These are phyloP conservation scores for Ispidina picta DNA, from an alignment of 2,797 vertebrate genomes.

Conservation along the genomic window DNA sequence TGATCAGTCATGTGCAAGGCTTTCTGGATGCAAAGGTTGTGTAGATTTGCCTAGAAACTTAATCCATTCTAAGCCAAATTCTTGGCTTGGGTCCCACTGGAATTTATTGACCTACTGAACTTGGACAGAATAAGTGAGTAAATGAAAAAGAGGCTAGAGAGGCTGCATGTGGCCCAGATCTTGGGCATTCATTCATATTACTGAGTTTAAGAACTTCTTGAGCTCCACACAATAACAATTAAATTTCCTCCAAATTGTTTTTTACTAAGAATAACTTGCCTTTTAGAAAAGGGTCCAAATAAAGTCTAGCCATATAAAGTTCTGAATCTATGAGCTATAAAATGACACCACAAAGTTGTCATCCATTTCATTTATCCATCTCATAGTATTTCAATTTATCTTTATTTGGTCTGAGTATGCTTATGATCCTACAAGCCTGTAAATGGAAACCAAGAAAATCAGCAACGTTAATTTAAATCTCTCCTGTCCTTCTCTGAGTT, in stretches of 20 bases:
- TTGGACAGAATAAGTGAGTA: constrained; percentile 42
- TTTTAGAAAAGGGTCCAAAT: neutral
- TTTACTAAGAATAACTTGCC: neutral
- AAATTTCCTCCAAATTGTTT: neutral
- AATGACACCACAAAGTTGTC: neutral
- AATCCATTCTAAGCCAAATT: constrained; percentile 51
- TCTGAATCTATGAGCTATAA: neutral
- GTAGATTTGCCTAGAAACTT: constrained; percentile 45
- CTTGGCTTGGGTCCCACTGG: constrained; percentile 41
- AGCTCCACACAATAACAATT: neutral
- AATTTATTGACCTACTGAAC: constrained; percentile 62
- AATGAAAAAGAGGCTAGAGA: constrained; percentile 36
- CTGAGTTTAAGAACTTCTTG: neutral
- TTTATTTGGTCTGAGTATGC: neutral
- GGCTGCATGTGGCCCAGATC: constrained; percentile 7
- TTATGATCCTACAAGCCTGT: neutral
- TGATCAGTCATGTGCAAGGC: neutral
- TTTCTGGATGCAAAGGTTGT: constrained; percentile 4
- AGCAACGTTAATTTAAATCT: neutral
- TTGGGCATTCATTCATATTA: constrained; percentile 6
- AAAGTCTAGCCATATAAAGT: neutral
- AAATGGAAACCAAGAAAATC: neutral
- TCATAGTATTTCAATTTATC: neutral
- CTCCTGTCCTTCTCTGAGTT: neutral
- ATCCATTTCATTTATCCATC: neutral